Evolutionary conservation across 2,888 invertebrate genomes (phyloP).

Genomic region (Habrosyne pyritoides): DNA sequence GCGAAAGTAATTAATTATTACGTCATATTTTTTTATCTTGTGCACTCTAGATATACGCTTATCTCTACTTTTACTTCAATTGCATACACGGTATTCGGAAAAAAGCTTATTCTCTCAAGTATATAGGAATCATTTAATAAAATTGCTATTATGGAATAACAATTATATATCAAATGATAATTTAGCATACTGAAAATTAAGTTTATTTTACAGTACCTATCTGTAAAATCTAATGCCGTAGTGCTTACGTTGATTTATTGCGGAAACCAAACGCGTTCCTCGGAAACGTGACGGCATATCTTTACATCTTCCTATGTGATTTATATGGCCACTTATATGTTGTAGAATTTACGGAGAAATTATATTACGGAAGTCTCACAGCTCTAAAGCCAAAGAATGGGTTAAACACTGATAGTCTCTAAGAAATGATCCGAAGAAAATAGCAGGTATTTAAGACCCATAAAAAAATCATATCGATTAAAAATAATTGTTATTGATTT

Average conservation of each 20-base stretch:
- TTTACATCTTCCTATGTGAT: slow-evolving; percentile 21
- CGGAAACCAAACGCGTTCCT: slow-evolving; percentile 32
- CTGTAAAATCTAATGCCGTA: neutral
- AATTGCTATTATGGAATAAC: no score
- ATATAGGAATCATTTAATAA: no score
- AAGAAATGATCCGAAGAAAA: no score
- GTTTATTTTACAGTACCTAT: neutral
- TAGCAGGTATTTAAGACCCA: neutral
- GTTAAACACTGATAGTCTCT: no score
- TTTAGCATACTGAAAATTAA: no score
- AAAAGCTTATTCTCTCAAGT: no score
- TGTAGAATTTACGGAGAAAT: neutral
- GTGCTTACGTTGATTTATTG: slow-evolving; percentile 42
- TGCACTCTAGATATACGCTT: neutral
- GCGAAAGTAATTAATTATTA: neutral
- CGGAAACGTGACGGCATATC: slow-evolving; percentile 34
- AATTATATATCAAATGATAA: no score
- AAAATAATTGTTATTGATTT: neutral
- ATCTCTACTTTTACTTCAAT: neutral
- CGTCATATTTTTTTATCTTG: neutral
- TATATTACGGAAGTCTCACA: neutral
- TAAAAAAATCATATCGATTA: no score
- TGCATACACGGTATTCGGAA: no score
- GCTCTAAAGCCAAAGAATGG: no score
- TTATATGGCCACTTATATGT: slow-evolving; percentile 9